Conservation (phyloP, 2,888 invertebrate species). For the Hypolimnas misippus region DNA sequence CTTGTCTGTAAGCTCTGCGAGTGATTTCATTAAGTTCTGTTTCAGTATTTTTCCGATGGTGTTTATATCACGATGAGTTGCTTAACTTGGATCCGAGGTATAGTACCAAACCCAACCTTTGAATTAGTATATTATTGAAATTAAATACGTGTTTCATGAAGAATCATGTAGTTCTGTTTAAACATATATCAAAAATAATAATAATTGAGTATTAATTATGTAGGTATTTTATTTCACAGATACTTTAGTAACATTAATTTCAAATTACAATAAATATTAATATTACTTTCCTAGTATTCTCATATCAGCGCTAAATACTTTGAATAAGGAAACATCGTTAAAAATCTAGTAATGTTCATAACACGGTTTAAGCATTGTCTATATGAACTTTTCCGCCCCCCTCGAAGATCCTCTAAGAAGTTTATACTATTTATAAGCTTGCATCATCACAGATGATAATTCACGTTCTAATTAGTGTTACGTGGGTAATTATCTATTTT, state of each 20-base stretch:
- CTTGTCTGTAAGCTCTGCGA: neutral
- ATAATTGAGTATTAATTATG: neutral
- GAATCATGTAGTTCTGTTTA: neutral
- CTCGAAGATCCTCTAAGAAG: neutral
- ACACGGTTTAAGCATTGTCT: neutral
- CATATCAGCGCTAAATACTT: neutral
- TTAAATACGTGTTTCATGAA: constrained; percentile 10
- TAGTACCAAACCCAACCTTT: constrained; percentile 49
- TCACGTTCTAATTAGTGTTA: constrained; percentile 26
- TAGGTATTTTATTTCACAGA: neutral
- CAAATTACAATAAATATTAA: neutral
- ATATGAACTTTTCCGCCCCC: neutral
- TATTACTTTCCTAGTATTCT: neutral
- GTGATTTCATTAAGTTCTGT: neutral
- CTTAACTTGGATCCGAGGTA: constrained; percentile 76
- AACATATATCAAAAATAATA: neutral
- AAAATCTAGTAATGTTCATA: neutral
- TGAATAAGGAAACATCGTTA: neutral
- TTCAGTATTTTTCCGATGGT: constrained; percentile 51
- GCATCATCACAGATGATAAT: constrained; percentile 19
- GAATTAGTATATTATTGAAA: constrained; percentile 4
- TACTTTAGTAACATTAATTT: neutral
- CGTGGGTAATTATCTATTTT: constrained; percentile 11
- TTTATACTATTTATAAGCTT: constrained; percentile 16
- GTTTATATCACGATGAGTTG: constrained; percentile 69